Conservation (phyloP, 37 sponge, comb jelly and placozoan species). For the Lycopodina hypogea region DNA sequence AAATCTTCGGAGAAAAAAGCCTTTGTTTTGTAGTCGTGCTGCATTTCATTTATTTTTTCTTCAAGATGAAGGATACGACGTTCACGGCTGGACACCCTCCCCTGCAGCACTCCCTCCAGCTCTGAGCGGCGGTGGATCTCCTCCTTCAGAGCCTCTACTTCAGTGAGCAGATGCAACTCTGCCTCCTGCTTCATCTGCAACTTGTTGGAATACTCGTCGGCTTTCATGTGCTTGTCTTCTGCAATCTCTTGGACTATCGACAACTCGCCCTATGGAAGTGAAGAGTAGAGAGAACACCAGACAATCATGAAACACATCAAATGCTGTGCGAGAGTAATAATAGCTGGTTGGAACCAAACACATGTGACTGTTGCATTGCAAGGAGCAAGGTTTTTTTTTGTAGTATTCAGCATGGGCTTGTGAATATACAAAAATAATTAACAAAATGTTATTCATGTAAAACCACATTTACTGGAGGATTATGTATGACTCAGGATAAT, state of each 20-base stretch:
- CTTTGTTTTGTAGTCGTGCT: constrained; percentile 5
- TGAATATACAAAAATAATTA: no score
- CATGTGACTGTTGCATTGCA: no score
- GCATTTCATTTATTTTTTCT: constrained; percentile 25
- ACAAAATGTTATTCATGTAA: no score
- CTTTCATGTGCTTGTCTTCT: not conserved
- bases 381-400: no score
- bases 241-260: not conserved
- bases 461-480: no score
- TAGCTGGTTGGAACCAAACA: no score
- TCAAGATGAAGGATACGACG: constrained; percentile 28
- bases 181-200: not conserved
- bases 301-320: constrained; percentile 1
- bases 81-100: constrained; percentile 24
- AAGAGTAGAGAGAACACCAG: not conserved
- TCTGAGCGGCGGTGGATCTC: constrained; percentile 10
- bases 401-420: no score
- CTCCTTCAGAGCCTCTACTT: constrained; percentile 11
- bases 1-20: constrained; percentile 23
- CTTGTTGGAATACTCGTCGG: not conserved
- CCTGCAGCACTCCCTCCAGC: constrained; percentile 17
- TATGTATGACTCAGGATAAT: no score
- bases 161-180: constrained; percentile 1
- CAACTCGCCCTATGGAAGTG: constrained; percentile 10
- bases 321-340: not conserved